Conservation (phyloP, 2,797 vertebrate species). For the Sus cebifrons region DNA sequence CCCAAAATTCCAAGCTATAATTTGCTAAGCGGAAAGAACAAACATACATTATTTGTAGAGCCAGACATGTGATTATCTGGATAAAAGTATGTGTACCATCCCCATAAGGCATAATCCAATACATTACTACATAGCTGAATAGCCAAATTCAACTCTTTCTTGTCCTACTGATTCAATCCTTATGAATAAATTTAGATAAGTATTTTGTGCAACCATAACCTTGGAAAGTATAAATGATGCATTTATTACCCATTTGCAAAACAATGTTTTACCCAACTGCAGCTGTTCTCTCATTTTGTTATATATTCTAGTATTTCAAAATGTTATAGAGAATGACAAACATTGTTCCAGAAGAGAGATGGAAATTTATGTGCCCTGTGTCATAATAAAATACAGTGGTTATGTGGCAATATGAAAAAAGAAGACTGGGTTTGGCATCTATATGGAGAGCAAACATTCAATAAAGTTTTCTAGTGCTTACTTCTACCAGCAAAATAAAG, state of each 20-base stretch:
- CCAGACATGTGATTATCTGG: constrained; percentile 67
- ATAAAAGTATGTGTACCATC: constrained; percentile 6
- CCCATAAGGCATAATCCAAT: not conserved
- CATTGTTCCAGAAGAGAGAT: not conserved
- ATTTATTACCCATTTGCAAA: constrained; percentile 2
- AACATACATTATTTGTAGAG: constrained; percentile 59
- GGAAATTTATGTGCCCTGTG: not conserved
- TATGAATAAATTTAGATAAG: constrained; percentile 30
- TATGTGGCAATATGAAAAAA: not conserved
- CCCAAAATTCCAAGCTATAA: constrained; percentile 38
- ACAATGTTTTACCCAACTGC: not conserved
- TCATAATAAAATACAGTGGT: not conserved
- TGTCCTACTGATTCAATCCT: constrained; percentile 28
- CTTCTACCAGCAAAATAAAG: not conserved
- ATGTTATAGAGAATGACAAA: not conserved
- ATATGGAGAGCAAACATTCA: not conserved
- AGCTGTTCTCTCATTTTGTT: not conserved
- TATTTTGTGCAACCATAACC: not conserved
- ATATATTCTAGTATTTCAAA: not conserved
- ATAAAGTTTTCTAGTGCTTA: not conserved
- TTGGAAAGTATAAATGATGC: not conserved
- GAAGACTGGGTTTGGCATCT: not conserved
- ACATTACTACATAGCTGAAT: not conserved
- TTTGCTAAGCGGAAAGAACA: constrained; percentile 72
- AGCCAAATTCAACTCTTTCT: constrained; percentile 10